These are phyloP conservation scores for Ormyrus rosae DNA, from an alignment of 2,888 invertebrate species.

Conservation along the genomic window DNA sequence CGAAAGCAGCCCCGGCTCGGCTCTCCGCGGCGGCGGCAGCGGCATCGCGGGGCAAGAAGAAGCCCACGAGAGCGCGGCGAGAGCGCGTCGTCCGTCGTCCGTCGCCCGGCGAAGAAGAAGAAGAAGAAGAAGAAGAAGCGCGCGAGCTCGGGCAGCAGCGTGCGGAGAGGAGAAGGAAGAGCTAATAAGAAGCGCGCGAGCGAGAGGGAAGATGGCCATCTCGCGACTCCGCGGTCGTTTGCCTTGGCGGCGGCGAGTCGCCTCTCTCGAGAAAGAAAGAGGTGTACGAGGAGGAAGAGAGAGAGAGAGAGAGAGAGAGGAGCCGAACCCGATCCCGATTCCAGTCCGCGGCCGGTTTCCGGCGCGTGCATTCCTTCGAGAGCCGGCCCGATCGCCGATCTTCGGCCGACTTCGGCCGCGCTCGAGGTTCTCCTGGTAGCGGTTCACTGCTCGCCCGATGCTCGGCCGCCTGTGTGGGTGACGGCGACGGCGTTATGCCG, in stretches of 20 bases:
- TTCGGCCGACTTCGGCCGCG: conserved; percentile 54
- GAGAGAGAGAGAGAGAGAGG: conserved; percentile 55
- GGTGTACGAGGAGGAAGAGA: conserved; percentile 36
- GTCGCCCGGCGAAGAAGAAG: conserved; percentile 2
- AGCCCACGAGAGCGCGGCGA: neutral
- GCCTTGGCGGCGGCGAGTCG: conserved; percentile 54
- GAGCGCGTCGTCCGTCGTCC: no score
- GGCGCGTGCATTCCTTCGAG: conserved; percentile 72
- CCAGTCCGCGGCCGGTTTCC: conserved; percentile 71
- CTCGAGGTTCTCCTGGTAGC: conserved; percentile 18
- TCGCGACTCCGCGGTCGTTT: conserved; percentile 56
- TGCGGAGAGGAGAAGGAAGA: conserved; percentile 38
- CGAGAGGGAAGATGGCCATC: conserved; percentile 11
- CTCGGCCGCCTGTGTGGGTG: no score
- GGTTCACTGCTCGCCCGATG: conserved; percentile 35
- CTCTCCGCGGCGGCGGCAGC: neutral
- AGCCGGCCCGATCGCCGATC: conserved; percentile 60
- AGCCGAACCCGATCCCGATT: conserved; percentile 72
- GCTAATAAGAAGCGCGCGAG: conserved; percentile 37
- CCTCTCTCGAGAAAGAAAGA: conserved; percentile 44
- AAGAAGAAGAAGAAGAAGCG: conserved; percentile 19
- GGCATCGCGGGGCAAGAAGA: neutral
- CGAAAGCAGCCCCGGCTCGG: neutral
- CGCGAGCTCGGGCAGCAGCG: conserved; percentile 7
- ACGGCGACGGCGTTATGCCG: conserved; percentile 22